phyloP scores from a whole-genome alignment of 2,797 vertebrate species.

The Chiroxiphia lanceolata region DNA sequence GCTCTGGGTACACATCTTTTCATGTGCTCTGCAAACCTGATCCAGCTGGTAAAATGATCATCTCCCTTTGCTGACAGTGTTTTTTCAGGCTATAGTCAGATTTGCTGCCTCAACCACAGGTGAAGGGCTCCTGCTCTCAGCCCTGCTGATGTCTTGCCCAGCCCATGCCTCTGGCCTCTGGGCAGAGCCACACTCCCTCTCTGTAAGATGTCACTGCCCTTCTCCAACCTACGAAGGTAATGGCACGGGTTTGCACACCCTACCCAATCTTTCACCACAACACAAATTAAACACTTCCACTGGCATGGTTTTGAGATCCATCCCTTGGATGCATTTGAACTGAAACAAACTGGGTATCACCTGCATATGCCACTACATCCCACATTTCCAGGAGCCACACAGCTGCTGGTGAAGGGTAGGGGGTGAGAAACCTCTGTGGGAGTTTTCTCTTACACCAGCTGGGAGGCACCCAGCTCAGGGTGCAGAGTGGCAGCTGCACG shows the following conservation, averaged over 20 bases:
- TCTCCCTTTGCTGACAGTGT: neutral
- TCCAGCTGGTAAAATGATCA: neutral
- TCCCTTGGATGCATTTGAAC: neutral
- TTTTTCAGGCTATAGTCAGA: neutral
- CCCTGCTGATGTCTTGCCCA: neutral
- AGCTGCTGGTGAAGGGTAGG: neutral
- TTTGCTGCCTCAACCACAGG: neutral
- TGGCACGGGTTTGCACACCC: neutral
- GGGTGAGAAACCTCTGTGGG: neutral
- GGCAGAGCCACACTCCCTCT: neutral
- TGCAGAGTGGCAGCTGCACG: neutral
- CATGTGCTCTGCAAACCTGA: accelerated
- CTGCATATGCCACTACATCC: accelerated
- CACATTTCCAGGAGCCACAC: accelerated
- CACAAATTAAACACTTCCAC: neutral
- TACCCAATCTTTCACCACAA: neutral
- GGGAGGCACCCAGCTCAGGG: neutral
- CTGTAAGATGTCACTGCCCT: neutral
- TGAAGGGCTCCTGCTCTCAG: neutral
- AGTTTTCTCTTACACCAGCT: neutral
- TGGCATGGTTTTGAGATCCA: neutral
- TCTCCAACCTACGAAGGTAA: neutral
- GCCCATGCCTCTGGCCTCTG: neutral
- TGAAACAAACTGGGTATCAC: neutral
- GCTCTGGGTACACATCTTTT: neutral